Percentiles rank a stretch among this genome's conserved stretches.
Evolutionary conservation across 2,888 invertebrate species (phyloP).

Genomic region (Rosalia funebris): DNA sequence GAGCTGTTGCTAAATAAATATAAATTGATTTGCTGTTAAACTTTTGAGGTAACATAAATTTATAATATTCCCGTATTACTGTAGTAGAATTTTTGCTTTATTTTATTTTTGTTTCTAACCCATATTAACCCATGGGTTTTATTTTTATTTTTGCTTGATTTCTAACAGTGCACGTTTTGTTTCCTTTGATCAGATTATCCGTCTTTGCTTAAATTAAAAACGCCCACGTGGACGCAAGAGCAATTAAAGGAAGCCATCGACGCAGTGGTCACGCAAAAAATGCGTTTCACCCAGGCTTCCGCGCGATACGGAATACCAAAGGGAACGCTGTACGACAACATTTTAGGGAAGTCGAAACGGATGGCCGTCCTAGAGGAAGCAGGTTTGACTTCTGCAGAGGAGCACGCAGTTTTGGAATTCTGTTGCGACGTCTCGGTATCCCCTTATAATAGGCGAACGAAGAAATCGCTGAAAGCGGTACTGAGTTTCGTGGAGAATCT

Average conservation of each 20-base stretch:
- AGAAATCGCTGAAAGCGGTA: constrained; percentile 73
- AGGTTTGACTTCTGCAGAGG: constrained; percentile 70
- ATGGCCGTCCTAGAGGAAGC: constrained; percentile 80
- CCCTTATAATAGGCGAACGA: constrained; percentile 77
- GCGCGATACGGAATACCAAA: constrained; percentile 78
- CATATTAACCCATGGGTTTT: constrained; percentile 16
- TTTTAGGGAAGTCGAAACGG: constrained; percentile 79
- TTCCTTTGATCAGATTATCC: constrained; percentile 67
- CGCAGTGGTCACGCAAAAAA: constrained; percentile 78
- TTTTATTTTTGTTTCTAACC: constrained; percentile 20
- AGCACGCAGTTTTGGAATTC: constrained; percentile 74
- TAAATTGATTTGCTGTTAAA: no score
- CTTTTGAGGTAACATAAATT: no score
- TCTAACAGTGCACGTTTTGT: constrained; percentile 43
- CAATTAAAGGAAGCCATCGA: constrained; percentile 81
- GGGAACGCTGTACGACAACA: constrained; percentile 82
- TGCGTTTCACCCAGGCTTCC: constrained; percentile 82
- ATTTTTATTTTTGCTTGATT: constrained; percentile 15
- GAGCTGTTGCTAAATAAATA: no score
- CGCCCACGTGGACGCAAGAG: constrained; percentile 78
- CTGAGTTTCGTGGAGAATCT: constrained; percentile 75
- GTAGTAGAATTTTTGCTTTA: no score
- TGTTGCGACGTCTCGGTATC: constrained; percentile 79
- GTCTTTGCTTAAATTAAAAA: constrained; percentile 76
- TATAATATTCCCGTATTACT: no score